phyloP scores from a whole-genome alignment of 2,113 vertebrate species.

The Ailurus styani region DNA sequence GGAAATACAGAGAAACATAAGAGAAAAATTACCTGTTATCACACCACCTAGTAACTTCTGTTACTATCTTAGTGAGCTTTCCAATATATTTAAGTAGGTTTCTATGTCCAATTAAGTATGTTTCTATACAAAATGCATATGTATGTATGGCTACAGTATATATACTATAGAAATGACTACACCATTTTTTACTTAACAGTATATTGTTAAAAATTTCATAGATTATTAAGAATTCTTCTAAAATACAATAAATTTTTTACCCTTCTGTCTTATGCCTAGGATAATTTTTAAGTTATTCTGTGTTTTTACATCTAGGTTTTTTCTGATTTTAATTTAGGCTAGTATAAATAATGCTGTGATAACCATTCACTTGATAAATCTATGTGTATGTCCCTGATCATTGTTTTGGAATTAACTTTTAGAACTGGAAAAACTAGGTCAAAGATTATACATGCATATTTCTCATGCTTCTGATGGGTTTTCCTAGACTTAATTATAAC shows the following conservation, averaged over 20 bases:
- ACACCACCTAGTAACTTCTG: background rate
- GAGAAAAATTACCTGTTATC: background rate
- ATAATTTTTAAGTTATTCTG: background rate
- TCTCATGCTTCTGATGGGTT: constrained; percentile 10
- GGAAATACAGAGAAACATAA: background rate
- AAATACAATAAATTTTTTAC: background rate
- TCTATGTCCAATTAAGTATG: background rate
- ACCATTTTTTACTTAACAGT: background rate
- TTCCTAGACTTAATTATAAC: background rate
- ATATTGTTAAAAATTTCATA: background rate
- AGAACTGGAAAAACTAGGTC: background rate
- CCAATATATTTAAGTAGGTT: background rate
- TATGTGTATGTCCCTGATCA: background rate
- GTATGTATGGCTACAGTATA: background rate
- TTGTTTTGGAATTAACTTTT: constrained; percentile 39
- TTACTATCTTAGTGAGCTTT: background rate
- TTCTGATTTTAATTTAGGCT: background rate
- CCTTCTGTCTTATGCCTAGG: background rate
- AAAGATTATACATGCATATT: background rate
- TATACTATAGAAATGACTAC: background rate
- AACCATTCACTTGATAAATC: background rate
- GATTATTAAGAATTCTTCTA: background rate
- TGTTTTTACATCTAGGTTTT: background rate
- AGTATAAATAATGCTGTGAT: background rate
- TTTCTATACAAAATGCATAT: background rate